A percentile compares a stretch with the other conserved stretches of the same genome.
Evolutionary conservation across 2,113 vertebrate species (phyloP).

Genomic region (Plestiodon gilberti): DNA sequence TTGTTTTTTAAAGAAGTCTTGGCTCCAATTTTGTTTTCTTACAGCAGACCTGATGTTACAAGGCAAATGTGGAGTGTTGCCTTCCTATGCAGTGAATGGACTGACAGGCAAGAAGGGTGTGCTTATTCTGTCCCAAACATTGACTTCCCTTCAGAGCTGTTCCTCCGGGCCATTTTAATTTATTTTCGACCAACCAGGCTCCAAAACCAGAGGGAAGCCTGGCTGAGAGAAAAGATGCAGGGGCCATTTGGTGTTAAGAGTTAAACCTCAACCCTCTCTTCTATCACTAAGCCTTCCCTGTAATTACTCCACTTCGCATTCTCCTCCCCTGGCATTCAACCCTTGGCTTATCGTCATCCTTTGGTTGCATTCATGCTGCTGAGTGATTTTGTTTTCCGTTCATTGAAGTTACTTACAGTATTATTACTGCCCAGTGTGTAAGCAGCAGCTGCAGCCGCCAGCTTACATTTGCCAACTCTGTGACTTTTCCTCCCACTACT

Average conservation of each 20-base stretch:
- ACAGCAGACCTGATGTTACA: background rate
- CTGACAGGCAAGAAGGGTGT: background rate
- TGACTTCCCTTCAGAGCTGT: background rate
- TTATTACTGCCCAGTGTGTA: background rate
- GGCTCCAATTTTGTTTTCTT: background rate
- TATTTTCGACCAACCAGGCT: background rate
- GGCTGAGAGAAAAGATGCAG: background rate
- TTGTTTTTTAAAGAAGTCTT: background rate
- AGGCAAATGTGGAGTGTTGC: background rate
- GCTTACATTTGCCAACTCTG: conserved; percentile 2
- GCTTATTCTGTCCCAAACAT: no score
- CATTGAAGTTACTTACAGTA: background rate
- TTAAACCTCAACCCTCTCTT: background rate
- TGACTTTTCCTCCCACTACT: background rate
- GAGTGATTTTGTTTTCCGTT: background rate
- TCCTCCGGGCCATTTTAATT: no score
- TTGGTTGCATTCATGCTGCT: background rate
- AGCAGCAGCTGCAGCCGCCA: background rate
- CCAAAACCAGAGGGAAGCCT: background rate
- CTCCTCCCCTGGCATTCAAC: background rate
- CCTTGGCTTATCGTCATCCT: background rate
- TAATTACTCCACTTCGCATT: background rate
- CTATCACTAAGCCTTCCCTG: background rate
- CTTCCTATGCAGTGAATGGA: background rate
- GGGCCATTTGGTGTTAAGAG: background rate